Base-by-base conservation (phyloP, 2,797 vertebrate genomes). In the Somateria mollissima region DNA sequence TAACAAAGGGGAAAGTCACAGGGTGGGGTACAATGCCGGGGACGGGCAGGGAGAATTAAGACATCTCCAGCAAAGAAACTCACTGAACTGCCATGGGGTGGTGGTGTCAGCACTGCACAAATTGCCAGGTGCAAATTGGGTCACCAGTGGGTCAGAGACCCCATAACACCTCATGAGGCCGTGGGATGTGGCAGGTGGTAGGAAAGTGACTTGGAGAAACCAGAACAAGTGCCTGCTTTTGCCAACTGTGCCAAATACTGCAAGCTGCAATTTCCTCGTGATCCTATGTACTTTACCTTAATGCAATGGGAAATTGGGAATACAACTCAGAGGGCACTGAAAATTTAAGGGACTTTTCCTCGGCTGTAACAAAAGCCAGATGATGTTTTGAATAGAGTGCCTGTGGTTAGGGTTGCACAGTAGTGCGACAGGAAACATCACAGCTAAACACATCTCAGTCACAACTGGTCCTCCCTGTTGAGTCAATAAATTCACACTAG, bases 1-100 rank as follows among this genome's bases (percentile, higher is more conserved):
- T 58, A 90, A 86, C 43, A 92, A 95, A 94, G 70, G 17, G 67
- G 64, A 88, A 88, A 94, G 73, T 66, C 76, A 57, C 41, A 75
- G 80, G 91, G 90, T 81, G 83, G 85, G 70, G 70, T 56, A 36
- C 4, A 16, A 27, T 81, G 54, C 36, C 56, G 89, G 67, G 74
- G 80, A 90, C 19, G 74, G 88, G 86, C 92, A 91, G 49, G 66
- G 70, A 87, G 80, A 60, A 61, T 34, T 81, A 70, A 94, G 54
- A 34, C 73, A 69, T 25, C 45, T 86, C 76, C 64, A 76, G 72
- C 64, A 76, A 60, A 90, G 51, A 58, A 94, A 92, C 90, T 79
- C 37, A 47, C 67, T 86, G 47, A 84, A 85, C 76, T 70, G 9
- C 70, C 66, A 53, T 2, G 4, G 34, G 22, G 37, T 25, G 58